These are phyloP conservation scores for Polia nebulosa DNA, from an alignment of 2,888 invertebrate species.

Conservation along the genomic window DNA sequence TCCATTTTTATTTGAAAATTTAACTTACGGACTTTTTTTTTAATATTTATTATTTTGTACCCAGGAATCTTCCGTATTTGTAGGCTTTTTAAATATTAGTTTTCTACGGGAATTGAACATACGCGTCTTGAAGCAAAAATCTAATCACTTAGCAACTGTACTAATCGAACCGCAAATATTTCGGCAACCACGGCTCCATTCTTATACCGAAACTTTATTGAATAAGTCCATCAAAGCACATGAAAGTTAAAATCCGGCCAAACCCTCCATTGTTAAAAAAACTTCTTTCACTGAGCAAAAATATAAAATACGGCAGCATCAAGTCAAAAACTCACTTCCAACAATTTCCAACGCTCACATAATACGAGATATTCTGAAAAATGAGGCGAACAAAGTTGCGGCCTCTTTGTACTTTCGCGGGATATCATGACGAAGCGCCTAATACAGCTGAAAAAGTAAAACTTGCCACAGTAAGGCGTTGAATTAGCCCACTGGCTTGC, in stretches of 20 bases:
- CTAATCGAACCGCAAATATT: background rate
- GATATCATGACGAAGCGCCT: conserved; percentile 60
- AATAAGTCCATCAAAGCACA: conserved; percentile 28
- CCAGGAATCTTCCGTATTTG: too few species aligned
- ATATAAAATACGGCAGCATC: conserved; percentile 43
- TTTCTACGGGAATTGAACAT: background rate
- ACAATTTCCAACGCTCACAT: conserved; percentile 51
- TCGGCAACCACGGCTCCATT: background rate
- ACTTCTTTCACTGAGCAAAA: conserved; percentile 16
- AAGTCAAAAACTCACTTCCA: conserved; percentile 49
- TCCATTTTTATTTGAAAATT: too few species aligned
- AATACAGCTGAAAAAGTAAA: conserved; percentile 65
- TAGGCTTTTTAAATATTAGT: background rate
- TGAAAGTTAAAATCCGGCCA: conserved; percentile 29
- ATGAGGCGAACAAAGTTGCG: conserved; percentile 44
- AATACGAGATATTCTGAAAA: conserved; percentile 53
- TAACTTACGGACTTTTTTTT: too few species aligned
- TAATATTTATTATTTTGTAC: too few species aligned
- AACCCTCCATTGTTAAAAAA: conserved; percentile 35
- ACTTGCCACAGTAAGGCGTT: conserved; percentile 63
- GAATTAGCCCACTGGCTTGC: conserved; percentile 75
- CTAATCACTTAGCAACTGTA: conserved; percentile 10
- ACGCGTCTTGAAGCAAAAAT: background rate
- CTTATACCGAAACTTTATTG: conserved; percentile 11
- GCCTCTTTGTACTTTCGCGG: conserved; percentile 40